Evolutionary conservation across 2,113 vertebrate genomes (phyloP), one percentile per base, ranked within the genome.

Genomic region (Gallinago jamesoni): DNA sequence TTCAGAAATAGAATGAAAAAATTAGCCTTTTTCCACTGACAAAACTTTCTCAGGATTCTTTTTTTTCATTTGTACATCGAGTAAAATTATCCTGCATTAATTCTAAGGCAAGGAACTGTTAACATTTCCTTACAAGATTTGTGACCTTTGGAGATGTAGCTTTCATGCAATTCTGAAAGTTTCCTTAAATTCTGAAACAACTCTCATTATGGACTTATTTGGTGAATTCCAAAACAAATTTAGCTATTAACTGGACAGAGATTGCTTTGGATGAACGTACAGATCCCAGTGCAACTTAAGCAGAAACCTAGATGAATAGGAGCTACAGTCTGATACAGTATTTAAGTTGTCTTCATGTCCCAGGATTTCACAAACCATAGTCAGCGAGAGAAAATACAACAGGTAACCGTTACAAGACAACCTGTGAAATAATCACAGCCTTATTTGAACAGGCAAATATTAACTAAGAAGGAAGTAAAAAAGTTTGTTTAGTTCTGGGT

Each of bases 401-500:
- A 11, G 20, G 45, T 57, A 64, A 48, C 28, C 3, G 78, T 73
- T 53, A 25, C n/a, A 77, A 90, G 57, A n/a, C 3, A 50, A 30
- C 15, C 28, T 27, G 25, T 41, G 79, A 90, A 93, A 86, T 73
- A 57, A 57, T 17, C 62, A 67, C 48, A 37, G 69, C 23, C 60
- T 93, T 64, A 31, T 50, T 76, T 47, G 20, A 33, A 59, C 2
- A 1, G 64, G 72, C 80, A 94, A 95, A 86, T 62, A 90, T 66
- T 94, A 86, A 85, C 85, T 56, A 53, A 90, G 76, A 55, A 92
- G 83, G 90, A 90, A 90, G 6, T 35, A 69, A 22, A 69, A 20
- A 62, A 28, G 86, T 95, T 93, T 90, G 83, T 83, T 95, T 74
- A 80, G 79, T 90, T 96, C 75, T 57, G 79, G 68, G n/a, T 1